Percentiles rank a stretch among this genome's conserved stretches.
Conservation (phyloP, 2,888 invertebrate species). For the Philhelius pedissequus region DNA sequence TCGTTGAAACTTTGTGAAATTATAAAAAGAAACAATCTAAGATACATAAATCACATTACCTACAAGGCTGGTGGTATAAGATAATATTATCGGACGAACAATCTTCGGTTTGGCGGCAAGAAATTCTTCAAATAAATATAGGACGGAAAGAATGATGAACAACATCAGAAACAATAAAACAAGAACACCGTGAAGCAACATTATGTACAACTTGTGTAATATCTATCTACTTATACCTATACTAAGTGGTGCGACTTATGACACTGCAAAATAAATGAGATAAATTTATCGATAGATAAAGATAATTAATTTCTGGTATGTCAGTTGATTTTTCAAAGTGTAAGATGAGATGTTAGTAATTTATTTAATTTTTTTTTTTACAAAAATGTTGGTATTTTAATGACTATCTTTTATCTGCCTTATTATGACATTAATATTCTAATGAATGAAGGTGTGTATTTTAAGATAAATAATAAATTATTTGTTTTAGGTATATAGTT, state of each 20-base stretch:
- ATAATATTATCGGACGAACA: slow-evolving; percentile 30
- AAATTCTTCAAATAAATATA: background rate
- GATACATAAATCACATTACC: slow-evolving; percentile 13
- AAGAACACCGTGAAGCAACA: slow-evolving; percentile 4
- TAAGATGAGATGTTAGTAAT: background rate
- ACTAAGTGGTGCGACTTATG: background rate
- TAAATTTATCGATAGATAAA: slow-evolving; percentile 20
- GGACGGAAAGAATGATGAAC: background rate
- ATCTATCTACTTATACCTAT: background rate
- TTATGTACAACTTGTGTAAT: background rate
- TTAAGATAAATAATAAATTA: background rate
- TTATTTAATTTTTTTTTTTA: background rate
- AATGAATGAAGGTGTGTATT: background rate
- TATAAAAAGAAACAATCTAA: background rate
- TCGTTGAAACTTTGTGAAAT: background rate
- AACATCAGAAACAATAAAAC: slow-evolving; percentile 17
- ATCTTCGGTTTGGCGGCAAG: background rate
- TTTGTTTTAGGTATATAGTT: background rate
- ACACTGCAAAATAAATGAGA: slow-evolving; percentile 12
- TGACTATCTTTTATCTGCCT: background rate
- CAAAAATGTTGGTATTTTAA: background rate
- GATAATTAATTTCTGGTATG: slow-evolving; percentile 10
- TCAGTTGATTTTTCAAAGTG: background rate
- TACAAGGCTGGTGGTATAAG: slow-evolving; percentile 20
- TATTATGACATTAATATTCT: background rate